Base-by-base conservation (phyloP, 2,888 invertebrate species). In the Agrotis exclamationis region DNA sequence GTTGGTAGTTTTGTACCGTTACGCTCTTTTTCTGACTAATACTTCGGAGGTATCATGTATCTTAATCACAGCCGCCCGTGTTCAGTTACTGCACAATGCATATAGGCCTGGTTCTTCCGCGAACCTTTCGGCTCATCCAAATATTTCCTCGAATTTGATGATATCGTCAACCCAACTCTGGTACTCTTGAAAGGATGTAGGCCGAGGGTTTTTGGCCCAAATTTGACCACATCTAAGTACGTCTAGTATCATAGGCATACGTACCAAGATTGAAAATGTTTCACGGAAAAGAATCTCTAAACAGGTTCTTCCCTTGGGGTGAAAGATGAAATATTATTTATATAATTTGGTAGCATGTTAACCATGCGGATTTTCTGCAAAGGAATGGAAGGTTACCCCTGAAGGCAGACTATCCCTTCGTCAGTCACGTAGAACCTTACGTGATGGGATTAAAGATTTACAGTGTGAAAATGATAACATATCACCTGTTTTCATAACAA, bases 281-380 rank as follows among this genome's bases (percentile, higher is more conserved):
- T 57, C 39, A 51, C 14, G 11, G 20, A 67, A 57, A 51, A 63
- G n/a, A 64, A 60, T 68, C 22, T 44, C 48, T 64, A 57, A 70
- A 62, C 24, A 33, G 57, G 54, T 57, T 24, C 22, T 39, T 54
- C 75, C 74, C 80, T n/a, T 3, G 63, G 69, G 83, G 71, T 64
- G 50, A 54, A 70, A 24, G 51, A 82, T 79, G 85, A 82, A 85
- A 83, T 82, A 82, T 82, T 82, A 82, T 82, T 72, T 72, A 70
- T 85, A 65, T 83, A 82, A 85, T 79, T 82, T 82, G 65, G 71
- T 71, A 74, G 69, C 63, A 65, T 73, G 80, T 81, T 71, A 78
- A 85, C 69, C 74, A 85, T 82, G 63, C 44, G 67, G 59, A 48
- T 74, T 78, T 85, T 67, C 54, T 63, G 54, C 57, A 63, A 75